A percentile compares a stretch with the other conserved stretches of the same genome.
Conservation (phyloP, 2,113 vertebrate species). For the Gavia stellata region DNA sequence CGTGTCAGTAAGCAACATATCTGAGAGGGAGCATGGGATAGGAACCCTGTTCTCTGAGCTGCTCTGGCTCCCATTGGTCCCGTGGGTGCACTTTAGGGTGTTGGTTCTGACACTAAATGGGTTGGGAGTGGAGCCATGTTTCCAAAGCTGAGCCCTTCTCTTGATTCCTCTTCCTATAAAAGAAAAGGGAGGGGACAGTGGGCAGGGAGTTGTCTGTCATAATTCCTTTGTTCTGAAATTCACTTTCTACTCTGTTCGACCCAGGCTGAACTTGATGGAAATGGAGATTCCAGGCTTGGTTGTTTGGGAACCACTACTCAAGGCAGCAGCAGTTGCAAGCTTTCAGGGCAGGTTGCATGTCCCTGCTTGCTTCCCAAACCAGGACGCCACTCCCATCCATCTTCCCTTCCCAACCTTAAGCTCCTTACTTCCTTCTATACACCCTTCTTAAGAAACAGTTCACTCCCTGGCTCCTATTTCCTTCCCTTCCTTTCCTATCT, state of each 20-base stretch:
- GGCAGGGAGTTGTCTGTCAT: not conserved
- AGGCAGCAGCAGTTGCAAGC: not conserved
- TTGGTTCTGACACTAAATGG: not conserved
- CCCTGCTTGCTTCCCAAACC: not conserved
- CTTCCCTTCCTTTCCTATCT: not conserved
- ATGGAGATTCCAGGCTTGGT: not conserved
- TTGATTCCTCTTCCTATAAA: not conserved
- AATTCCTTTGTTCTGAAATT: not conserved
- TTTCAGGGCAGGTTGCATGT: not conserved
- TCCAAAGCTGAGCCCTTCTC: not conserved
- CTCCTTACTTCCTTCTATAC: not conserved
- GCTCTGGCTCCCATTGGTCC: not conserved
- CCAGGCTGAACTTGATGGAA: not conserved
- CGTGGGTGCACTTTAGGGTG: not conserved
- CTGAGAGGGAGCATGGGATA: not conserved
- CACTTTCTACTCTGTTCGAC: not conserved
- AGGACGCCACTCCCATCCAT: not conserved
- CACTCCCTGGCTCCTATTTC: not conserved
- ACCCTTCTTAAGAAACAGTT: not conserved
- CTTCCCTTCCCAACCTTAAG: not conserved
- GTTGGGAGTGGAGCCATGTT: not conserved
- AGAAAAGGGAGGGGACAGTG: not conserved
- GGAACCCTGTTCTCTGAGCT: not conserved
- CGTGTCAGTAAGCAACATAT: not conserved
- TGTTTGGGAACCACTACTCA: not conserved